These are phyloP conservation scores for Brachycybe producta DNA, from an alignment of 2,888 invertebrate genomes.

Conservation along the genomic window DNA sequence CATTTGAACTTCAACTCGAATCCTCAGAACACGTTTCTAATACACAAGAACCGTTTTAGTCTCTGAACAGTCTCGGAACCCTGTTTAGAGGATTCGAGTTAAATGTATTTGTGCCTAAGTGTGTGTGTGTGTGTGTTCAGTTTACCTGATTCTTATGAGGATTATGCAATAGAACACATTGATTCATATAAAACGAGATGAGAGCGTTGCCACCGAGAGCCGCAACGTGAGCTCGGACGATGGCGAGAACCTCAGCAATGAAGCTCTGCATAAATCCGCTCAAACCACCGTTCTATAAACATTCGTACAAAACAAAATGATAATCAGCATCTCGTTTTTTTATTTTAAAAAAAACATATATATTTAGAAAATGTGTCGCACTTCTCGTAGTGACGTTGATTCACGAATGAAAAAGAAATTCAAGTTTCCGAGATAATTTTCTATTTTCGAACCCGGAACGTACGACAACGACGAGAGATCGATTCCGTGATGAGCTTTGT, in stretches of 20 bases:
- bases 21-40: too few species aligned
- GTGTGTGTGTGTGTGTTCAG: too few species aligned
- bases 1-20: too few species aligned
- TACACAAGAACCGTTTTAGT: too few species aligned
- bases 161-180: constrained; percentile 79
- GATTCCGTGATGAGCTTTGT: constrained; percentile 42
- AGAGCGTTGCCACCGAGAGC: constrained; percentile 91
- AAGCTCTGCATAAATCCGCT: constrained; percentile 91
- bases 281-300: constrained; percentile 63
- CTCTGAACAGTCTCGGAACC: too few species aligned
- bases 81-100: too few species aligned
- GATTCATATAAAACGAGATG: constrained; percentile 83
- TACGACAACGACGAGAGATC: constrained; percentile 69
- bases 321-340: neutral
- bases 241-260: constrained; percentile 81
- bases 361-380: constrained; percentile 23
- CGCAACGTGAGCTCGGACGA: constrained; percentile 82
- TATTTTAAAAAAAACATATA: constrained; percentile 16
- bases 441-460: constrained; percentile 61
- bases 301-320: neutral
- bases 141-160: constrained; percentile 90
- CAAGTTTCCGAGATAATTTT: constrained; percentile 73
- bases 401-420: constrained; percentile 93
- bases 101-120: too few species aligned
- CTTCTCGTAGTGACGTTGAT: constrained; percentile 77